Evolutionary conservation across 2,888 invertebrate genomes (phyloP).

Genomic region (Molanna angustata): DNA sequence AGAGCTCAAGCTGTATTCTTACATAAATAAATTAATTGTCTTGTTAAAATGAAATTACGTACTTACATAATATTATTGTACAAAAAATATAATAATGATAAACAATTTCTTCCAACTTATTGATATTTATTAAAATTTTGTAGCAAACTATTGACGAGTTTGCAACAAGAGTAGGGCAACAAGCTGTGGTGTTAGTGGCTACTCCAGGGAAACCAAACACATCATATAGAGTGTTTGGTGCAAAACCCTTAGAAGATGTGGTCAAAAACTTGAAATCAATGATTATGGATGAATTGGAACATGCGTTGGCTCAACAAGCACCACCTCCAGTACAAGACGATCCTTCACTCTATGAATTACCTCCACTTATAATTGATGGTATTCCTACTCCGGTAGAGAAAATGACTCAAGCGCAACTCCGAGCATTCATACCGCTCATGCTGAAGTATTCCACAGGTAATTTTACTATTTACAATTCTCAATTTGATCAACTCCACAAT

Average conservation of each 20-base stretch:
- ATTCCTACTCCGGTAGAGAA: constrained; percentile 98
- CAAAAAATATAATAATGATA: too few relatives aligned
- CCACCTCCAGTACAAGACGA: constrained; percentile 71
- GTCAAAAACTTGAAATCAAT: constrained; percentile 85
- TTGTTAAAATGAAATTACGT: too few relatives aligned
- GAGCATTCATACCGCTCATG: constrained; percentile 97
- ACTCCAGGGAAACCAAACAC: constrained; percentile 96
- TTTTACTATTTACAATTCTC: too few relatives aligned
- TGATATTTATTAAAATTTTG: too few relatives aligned
- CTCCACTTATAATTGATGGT: constrained; percentile 94
- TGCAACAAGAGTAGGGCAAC: constrained; percentile 94
- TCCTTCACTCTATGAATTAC: constrained; percentile 91
- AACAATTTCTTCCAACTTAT: too few relatives aligned
- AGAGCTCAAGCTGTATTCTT: too few relatives aligned
- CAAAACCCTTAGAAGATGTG: constrained; percentile 95
- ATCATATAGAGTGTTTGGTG: constrained; percentile 95
- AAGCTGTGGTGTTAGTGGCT: constrained; percentile 93
- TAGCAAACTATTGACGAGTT: constrained; percentile 96
- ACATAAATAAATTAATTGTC: too few relatives aligned
- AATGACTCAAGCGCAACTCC: constrained; percentile 96
- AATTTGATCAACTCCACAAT: too few relatives aligned
- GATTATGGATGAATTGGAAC: constrained; percentile 94
- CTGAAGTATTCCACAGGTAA: constrained; percentile 91
- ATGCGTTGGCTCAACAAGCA: constrained; percentile 84
- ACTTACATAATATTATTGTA: too few relatives aligned